These are phyloP conservation scores for Pholis gunnellus DNA, from an alignment of 2,113 vertebrate genomes.

Conservation along the genomic window DNA sequence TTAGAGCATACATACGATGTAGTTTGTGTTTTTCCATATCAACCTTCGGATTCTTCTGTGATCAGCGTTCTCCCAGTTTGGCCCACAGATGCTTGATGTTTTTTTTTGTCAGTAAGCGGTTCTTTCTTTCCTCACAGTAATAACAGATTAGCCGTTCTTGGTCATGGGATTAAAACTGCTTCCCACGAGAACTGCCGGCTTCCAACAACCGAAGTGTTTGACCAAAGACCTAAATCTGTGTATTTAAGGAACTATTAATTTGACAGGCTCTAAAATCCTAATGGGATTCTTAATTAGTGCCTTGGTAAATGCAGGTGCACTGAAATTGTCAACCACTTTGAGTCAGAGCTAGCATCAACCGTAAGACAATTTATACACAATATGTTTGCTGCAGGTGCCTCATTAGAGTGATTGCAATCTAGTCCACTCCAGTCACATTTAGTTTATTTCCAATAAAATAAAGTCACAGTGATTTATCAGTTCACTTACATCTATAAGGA, in stretches of 20 bases:
- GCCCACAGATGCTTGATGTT: background rate
- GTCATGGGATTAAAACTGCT: conserved; percentile 10
- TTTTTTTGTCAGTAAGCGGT: background rate
- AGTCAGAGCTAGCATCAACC: conserved; percentile 19
- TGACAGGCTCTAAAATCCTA: conserved; percentile 39
- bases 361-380: conserved; percentile 5
- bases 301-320: conserved; percentile 17
- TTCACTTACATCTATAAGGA: background rate
- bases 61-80: background rate
- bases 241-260: conserved; percentile 49
- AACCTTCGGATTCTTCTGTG: too few species aligned
- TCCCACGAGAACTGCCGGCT: conserved; percentile 14
- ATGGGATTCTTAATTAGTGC: conserved; percentile 44
- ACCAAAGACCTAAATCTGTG: conserved; percentile 35
- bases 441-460: background rate
- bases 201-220: conserved; percentile 11
- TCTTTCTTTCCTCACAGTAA: conserved; percentile 24
- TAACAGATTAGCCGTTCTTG: conserved; percentile 12
- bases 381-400: conserved; percentile 27
- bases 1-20: background rate
- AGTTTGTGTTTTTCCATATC: background rate
- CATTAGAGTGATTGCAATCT: conserved; percentile 12
- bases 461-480: background rate
- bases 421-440: background rate
- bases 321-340: conserved; percentile 16